These are phyloP conservation scores for Phyllostomus hastatus DNA, from an alignment of 2,113 vertebrate genomes.

Conservation along the genomic window DNA sequence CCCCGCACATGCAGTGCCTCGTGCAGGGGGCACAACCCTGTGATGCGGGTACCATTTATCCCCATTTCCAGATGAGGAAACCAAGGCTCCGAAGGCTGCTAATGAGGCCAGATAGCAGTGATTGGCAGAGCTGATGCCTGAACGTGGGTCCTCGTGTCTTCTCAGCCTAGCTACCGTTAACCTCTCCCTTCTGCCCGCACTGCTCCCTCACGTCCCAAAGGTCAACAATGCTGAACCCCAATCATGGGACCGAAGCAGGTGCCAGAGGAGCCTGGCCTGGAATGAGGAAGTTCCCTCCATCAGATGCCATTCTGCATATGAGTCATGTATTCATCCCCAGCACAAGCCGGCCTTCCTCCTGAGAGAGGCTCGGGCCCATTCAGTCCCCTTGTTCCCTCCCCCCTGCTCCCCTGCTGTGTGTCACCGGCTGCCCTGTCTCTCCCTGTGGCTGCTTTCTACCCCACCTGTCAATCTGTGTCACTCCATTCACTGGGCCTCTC, in stretches of 20 bases:
- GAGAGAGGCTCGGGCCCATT: accelerated
- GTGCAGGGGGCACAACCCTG: accelerated
- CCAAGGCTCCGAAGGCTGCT: background rate
- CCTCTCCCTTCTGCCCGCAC: background rate
- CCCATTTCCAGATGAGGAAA: background rate
- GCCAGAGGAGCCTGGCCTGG: background rate
- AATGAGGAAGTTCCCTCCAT: background rate
- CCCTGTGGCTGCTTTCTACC: background rate
- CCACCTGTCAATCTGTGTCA: background rate
- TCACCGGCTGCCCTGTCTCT: background rate
- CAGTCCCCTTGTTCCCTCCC: background rate
- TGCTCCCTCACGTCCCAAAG: background rate
- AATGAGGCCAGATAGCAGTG: background rate
- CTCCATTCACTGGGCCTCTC: background rate
- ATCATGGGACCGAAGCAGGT: background rate
- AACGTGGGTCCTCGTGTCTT: background rate
- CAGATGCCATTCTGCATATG: background rate
- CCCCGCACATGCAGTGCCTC: background rate
- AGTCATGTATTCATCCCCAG: background rate
- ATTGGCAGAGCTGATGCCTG: background rate
- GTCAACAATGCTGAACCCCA: background rate
- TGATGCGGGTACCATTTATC: no score
- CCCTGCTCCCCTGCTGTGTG: background rate
- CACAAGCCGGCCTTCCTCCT: background rate
- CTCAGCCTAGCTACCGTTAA: background rate